Percentiles rank a stretch among this genome's conserved stretches.
These are phyloP conservation scores for Dipodomys spectabilis DNA, from an alignment of 2,113 vertebrate genomes.

Conservation along the genomic window DNA sequence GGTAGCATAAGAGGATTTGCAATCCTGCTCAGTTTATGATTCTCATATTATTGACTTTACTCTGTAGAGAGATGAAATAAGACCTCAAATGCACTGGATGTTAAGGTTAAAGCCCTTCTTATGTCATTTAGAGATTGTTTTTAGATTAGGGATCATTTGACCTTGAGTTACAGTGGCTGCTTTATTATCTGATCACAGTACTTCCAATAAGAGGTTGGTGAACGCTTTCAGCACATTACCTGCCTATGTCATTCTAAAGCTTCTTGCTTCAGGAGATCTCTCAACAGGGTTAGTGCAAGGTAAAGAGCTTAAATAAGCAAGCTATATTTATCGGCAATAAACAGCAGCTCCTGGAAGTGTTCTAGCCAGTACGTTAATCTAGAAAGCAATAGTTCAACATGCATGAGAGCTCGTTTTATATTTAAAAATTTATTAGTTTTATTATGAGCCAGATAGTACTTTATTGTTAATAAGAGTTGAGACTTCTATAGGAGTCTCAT, in stretches of 20 bases:
- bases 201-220: slow-evolving; percentile 16
- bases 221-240: slow-evolving; percentile 56
- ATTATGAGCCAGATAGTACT: slow-evolving; percentile 9
- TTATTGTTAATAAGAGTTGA: slow-evolving; percentile 12
- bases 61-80: slow-evolving; percentile 64
- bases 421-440: slow-evolving; percentile 62
- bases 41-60: slow-evolving; percentile 64
- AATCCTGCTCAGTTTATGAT: slow-evolving; percentile 71
- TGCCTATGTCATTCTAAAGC: slow-evolving; percentile 36
- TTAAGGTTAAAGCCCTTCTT: slow-evolving; percentile 66
- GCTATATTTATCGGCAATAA: slow-evolving; percentile 72
- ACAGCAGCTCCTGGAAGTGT: slow-evolving; percentile 55
- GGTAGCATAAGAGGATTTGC: slow-evolving; percentile 76
- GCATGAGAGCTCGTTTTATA: slow-evolving; percentile 54
- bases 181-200: slow-evolving; percentile 65
- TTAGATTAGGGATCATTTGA: slow-evolving; percentile 73
- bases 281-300: slow-evolving; percentile 75
- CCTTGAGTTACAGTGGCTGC: slow-evolving; percentile 53
- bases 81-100: slow-evolving; percentile 56
- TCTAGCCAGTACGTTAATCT: slow-evolving; percentile 66
- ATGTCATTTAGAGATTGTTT: slow-evolving; percentile 63
- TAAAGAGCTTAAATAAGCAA: slow-evolving; percentile 77
- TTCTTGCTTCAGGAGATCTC: slow-evolving; percentile 65
- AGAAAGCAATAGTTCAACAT: slow-evolving; percentile 42
- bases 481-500: not conserved